Evolutionary conservation across 2,888 invertebrate genomes (phyloP).

Genomic region (Gastrophysa polygoni): DNA sequence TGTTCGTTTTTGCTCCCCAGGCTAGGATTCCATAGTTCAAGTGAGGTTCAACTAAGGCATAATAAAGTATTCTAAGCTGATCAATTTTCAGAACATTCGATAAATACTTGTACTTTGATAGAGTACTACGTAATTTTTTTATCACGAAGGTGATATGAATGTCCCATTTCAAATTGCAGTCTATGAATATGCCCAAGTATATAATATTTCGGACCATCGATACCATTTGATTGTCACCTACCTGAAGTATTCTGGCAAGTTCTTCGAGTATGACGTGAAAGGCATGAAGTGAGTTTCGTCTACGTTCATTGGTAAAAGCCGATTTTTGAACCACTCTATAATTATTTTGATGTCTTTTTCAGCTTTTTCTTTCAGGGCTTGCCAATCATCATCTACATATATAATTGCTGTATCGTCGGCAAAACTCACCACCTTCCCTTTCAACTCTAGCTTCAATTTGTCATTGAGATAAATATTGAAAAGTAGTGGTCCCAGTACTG

Average conservation of each 20-base stretch:
- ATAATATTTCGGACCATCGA: not conserved
- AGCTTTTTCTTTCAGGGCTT: not conserved
- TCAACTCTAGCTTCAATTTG: not conserved
- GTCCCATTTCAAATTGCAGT: not conserved
- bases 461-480: not conserved
- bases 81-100: too few relatives aligned
- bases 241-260: not conserved
- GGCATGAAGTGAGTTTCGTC: conserved; percentile 1
- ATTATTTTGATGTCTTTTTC: not conserved
- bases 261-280: too few relatives aligned
- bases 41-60: too few relatives aligned
- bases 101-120: not conserved
- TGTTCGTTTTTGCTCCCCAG: not conserved
- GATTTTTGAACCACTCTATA: not conserved
- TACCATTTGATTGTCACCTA: not conserved
- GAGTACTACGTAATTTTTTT: not conserved
- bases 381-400: not conserved
- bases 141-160: not conserved
- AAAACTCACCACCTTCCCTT: not conserved
- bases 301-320: conserved; percentile 7
- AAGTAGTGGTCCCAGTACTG: not conserved
- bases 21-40: too few relatives aligned
- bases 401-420: conserved; percentile 3
- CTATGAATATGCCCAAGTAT: not conserved
- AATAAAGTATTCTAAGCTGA: too few relatives aligned